Evolutionary conservation across 2,113 vertebrate species (phyloP).

Genomic region (Gallinago media): DNA sequence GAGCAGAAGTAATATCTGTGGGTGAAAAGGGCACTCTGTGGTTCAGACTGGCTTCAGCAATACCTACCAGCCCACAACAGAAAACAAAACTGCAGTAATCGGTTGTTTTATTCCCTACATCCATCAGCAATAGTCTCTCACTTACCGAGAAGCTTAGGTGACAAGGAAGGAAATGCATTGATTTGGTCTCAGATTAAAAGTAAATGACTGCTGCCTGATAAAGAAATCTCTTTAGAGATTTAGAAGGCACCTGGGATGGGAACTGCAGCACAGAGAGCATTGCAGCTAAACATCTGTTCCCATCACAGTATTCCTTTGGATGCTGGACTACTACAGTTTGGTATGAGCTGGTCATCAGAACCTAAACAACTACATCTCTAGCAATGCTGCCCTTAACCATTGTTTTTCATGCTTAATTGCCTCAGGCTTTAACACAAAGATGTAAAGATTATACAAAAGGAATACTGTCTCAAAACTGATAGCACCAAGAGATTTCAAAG

Average conservation of each 20-base stretch:
- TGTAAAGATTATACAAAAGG: neutral
- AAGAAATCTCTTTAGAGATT: neutral
- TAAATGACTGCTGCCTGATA: neutral
- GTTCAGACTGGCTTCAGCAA: neutral
- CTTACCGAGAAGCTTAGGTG: neutral
- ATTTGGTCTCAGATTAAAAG: neutral
- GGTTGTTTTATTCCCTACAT: neutral
- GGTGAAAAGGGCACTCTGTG: neutral
- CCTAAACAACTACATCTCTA: neutral
- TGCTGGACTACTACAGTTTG: neutral
- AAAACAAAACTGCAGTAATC: neutral
- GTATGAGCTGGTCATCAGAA: neutral
- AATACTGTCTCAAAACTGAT: neutral
- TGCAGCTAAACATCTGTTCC: constrained; percentile 28
- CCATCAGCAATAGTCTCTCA: neutral
- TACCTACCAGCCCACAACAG: neutral
- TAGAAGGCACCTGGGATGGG: neutral
- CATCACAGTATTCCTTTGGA: neutral
- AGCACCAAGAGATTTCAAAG: neutral
- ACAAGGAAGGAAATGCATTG: constrained; percentile 1
- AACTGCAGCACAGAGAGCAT: neutral
- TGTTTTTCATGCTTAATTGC: neutral
- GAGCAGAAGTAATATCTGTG: neutral
- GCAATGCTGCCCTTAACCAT: neutral
- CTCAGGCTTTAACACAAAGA: neutral